phyloP scores from a whole-genome alignment of 2,888 invertebrate genomes.

The Beris chalybata region DNA sequence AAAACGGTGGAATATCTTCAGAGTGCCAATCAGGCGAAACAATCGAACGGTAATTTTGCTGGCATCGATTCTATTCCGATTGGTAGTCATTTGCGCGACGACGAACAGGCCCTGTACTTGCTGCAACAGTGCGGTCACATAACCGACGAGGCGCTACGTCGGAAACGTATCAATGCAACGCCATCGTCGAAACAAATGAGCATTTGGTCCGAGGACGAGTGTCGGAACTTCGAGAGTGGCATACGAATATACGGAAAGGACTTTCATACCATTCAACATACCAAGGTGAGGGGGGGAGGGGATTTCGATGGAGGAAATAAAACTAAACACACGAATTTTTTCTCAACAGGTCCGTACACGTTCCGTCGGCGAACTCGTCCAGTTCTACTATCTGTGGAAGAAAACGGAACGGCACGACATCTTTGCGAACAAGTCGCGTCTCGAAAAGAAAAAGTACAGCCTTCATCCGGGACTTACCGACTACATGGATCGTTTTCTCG shows the following conservation, averaged over 20 bases:
- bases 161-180: conserved; percentile 74
- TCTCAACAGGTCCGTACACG: conserved; percentile 70
- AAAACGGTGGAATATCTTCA: conserved; percentile 80
- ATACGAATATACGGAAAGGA: conserved; percentile 93
- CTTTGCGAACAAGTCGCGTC: conserved; percentile 81
- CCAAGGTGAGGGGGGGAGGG: conserved; percentile 64
- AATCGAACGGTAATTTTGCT: conserved; percentile 43
- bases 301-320: too few relatives aligned
- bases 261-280: conserved; percentile 90
- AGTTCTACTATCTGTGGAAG: conserved; percentile 97
- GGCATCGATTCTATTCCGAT: conserved; percentile 58
- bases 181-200: conserved; percentile 70
- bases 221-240: conserved; percentile 94
- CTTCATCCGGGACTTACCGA: conserved; percentile 91
- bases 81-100: conserved; percentile 80
- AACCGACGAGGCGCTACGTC: conserved; percentile 86
- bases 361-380: conserved; percentile 94
- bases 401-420: conserved; percentile 95
- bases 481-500: conserved; percentile 90
- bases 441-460: conserved; percentile 91
- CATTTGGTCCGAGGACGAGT: conserved; percentile 96
- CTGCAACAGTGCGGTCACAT: conserved; percentile 93
- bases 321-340: neutral
- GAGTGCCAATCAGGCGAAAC: conserved; percentile 44
- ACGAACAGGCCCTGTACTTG: conserved; percentile 86